These are phyloP conservation scores for Adela reaumurella DNA, from an alignment of 2,888 invertebrate genomes.

Conservation along the genomic window DNA sequence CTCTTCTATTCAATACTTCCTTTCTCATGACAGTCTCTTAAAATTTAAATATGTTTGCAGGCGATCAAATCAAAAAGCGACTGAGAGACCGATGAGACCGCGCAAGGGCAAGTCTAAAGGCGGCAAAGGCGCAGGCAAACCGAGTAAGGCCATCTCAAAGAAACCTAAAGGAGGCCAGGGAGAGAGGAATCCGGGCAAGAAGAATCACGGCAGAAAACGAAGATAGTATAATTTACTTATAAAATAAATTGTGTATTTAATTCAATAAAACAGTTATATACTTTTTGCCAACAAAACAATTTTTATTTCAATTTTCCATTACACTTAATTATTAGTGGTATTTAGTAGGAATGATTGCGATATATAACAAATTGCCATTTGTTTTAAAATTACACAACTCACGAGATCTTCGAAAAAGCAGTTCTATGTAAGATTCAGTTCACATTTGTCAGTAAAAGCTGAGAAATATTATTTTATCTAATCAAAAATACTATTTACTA, in stretches of 20 bases:
- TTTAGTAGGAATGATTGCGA: not conserved
- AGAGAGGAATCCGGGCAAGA: slow-evolving; percentile 63
- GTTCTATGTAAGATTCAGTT: no score
- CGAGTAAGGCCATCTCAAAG: slow-evolving; percentile 41
- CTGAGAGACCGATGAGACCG: slow-evolving; percentile 29
- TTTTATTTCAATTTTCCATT: no score
- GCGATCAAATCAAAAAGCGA: slow-evolving; percentile 52
- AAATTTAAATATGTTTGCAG: slow-evolving; percentile 23
- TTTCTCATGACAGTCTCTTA: no score
- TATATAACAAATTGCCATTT: no score
- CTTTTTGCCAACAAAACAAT: no score
- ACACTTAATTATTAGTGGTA: no score
- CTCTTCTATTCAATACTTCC: no score
- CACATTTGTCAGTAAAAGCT: no score
- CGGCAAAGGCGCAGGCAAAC: slow-evolving; percentile 21
- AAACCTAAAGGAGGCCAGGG: slow-evolving; percentile 70
- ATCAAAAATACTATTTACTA: no score
- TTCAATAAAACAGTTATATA: not conserved
- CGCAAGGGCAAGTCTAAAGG: slow-evolving; percentile 24
- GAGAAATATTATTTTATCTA: no score
- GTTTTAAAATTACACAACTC: no score
- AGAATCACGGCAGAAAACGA: slow-evolving; percentile 67
- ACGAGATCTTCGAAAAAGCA: no score
- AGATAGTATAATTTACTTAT: slow-evolving; percentile 38
- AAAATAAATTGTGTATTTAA: not conserved